Percentiles rank a stretch among this genome's conserved stretches.
phyloP scores from a whole-genome alignment of 2,888 invertebrate genomes.

The Ophioninae sp. region DNA sequence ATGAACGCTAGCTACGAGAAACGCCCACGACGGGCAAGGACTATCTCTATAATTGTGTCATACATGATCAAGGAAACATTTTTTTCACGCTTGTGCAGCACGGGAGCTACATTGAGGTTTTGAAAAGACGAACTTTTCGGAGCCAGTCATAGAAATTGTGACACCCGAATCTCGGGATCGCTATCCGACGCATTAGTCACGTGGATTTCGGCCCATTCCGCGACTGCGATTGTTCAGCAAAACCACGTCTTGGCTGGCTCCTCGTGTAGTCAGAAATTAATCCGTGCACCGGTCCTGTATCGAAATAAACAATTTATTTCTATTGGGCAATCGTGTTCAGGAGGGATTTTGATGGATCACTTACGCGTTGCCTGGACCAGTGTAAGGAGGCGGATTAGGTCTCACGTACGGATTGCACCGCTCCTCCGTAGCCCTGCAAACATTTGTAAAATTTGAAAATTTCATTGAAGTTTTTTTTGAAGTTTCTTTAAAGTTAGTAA shows the following conservation, averaged over 20 bases:
- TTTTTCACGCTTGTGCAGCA: not conserved
- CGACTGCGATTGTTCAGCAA: constrained; percentile 77
- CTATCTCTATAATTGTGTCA: not conserved
- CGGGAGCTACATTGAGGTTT: not conserved
- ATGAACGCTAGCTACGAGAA: not conserved
- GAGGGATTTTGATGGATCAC: not conserved
- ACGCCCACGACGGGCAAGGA: not conserved
- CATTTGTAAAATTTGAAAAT: not conserved
- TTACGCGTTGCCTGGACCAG: constrained; percentile 82
- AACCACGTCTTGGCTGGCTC: constrained; percentile 83
- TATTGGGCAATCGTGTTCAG: constrained; percentile 21
- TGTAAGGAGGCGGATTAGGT: constrained; percentile 85
- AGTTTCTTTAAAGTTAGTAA: no score
- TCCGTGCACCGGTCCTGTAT: constrained; percentile 74
- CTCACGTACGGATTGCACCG: constrained; percentile 79
- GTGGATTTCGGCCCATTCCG: constrained; percentile 47
- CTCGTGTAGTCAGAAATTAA: constrained; percentile 83
- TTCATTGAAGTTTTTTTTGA: no score
- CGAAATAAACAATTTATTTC: constrained; percentile 7
- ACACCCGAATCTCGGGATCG: constrained; percentile 58
- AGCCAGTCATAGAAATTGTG: constrained; percentile 74
- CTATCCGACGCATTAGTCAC: constrained; percentile 32
- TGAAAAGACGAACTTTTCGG: constrained; percentile 55
- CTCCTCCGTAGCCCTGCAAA: constrained; percentile 72
- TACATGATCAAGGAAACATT: not conserved